Base-by-base conservation (phyloP, 2,888 invertebrate species). In the Arctia plantaginis region DNA sequence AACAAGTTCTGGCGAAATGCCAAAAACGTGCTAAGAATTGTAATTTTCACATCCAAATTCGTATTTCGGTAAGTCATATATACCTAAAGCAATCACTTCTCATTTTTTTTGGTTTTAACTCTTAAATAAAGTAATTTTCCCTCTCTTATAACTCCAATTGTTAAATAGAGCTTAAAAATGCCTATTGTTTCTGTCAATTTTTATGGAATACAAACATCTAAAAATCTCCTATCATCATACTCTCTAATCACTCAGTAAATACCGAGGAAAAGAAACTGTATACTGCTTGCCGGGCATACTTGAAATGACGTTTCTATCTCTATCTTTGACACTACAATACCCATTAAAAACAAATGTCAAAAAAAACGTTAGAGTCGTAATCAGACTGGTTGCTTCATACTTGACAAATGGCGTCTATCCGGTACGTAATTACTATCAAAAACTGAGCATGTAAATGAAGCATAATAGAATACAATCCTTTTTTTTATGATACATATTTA, bases 11-110 rank as follows among this genome's bases (percentile, higher is more conserved):
- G 67, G 47, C 23, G 30, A 8, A 47, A 13, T 13, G 20, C 67
- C 67, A 67, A 20, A 44, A 67, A 10, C 67, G 67, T 67, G 67
- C 67, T 20, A 47, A 47, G 47, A 67, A 33, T 67, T 30, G 67
- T 67, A 47, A 47, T 47, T 67, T 67, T 67, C 30, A 47, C 23
- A 30, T 47, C 23, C 33, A 12, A 67, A 47, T 23, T 44, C 30
- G 47, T 23, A 33, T 30, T 67, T 33, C 12, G 33, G 23, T 6
- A 30, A 62, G 18, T 62, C 30, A 7, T 7, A 62, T 30, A 30
- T 59, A 59, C 12, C 18, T 30, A 30, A 18, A 30, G 0, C 62
- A 30, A 18, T 30, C 30, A 62, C 59, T 44, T 44, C 44, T 30
- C 13, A 15, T 12, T 10, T 23, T 10, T n/a, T 23, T 55, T 2